These are phyloP conservation scores for Drosophila aff. DNA, from an alignment of 1,140 invertebrate species.

Conservation along the genomic window DNA sequence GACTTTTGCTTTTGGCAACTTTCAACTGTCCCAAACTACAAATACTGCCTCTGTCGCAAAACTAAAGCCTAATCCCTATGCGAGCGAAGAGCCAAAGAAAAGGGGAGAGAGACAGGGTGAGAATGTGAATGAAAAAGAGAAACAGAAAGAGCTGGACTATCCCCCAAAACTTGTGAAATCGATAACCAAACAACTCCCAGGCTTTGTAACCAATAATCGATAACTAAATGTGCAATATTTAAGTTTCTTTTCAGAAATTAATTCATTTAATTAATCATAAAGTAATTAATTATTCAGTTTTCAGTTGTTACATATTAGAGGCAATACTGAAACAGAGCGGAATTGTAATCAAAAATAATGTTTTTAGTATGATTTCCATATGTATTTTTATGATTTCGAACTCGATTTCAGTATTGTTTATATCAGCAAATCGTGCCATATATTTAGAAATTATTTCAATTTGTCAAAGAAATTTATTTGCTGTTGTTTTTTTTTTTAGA, in stretches of 20 bases:
- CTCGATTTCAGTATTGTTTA: not conserved
- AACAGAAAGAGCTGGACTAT: not conserved
- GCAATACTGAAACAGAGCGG: not conserved
- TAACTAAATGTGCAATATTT: conserved; percentile 10
- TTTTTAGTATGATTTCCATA: not conserved
- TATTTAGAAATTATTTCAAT: not conserved
- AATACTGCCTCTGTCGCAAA: conserved; percentile 49
- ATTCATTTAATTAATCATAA: not conserved
- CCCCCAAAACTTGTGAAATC: not conserved
- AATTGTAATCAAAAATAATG: not conserved
- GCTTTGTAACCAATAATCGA: not conserved
- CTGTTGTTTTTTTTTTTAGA: not conserved
- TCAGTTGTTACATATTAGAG: not conserved
- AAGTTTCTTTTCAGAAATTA: not conserved
- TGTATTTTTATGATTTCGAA: not conserved
- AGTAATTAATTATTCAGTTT: not conserved
- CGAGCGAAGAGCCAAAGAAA: conserved; percentile 28
- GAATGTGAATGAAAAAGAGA: not conserved
- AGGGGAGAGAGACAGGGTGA: not conserved
- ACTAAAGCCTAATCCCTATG: conserved; percentile 7
- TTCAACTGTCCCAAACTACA: conserved; percentile 36
- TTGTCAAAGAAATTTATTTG: not conserved
- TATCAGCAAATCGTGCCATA: conserved; percentile 2
- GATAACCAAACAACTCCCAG: not conserved
- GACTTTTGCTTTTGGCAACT: conserved; percentile 2